Evolutionary conservation across 2,113 vertebrate genomes (phyloP), one percentile per base, ranked within the genome.

Genomic region (Megaleporinus macrocephalus): DNA sequence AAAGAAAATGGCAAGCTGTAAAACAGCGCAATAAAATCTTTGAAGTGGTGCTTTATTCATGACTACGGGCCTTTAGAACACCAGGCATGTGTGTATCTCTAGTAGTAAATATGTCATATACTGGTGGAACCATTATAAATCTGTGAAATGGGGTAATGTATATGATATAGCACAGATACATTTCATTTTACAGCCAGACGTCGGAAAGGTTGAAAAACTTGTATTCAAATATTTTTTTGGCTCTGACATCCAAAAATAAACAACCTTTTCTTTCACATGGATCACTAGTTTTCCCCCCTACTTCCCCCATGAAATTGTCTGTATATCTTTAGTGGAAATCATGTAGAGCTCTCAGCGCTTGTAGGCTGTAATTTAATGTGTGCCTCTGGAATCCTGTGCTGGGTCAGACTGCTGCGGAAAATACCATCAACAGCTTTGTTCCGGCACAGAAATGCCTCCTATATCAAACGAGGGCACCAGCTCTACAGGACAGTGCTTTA

Each of bases 341-440:
- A 84, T 81, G 81, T 18, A 83, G 84, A 86, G 83, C 84, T 89
- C 89, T 85, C 87, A 84, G 87, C 72, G 29, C 66, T 66, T 85
- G 87, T 30, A 63, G 86, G 80, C 90, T 89, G 90, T 90, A 87
- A 88, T 91, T 88, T 90, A 88, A 91, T 90, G 88, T 84, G 86
- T 87, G 81, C 77, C 75, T 91, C 83, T 90, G 86, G 89, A 90
- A 89, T 89, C 85, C 83, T 87, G 66, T 0, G 36, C 47, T 14
- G 78, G 89, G 90, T 90, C 85, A 85, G 80, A 84, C 86, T 88
- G 89, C 89, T 83, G 83, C 74, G 87, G 84, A 87, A 93, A 93
- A 93, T 88, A 84, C 89, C 90, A 90, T 91, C 88, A 91, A 89
- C 85, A 87, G 90, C 89, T 93, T 92, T 88, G 88, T 91, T 92